Conservation (phyloP, 2,888 invertebrate species). For the Apeira syringaria region DNA sequence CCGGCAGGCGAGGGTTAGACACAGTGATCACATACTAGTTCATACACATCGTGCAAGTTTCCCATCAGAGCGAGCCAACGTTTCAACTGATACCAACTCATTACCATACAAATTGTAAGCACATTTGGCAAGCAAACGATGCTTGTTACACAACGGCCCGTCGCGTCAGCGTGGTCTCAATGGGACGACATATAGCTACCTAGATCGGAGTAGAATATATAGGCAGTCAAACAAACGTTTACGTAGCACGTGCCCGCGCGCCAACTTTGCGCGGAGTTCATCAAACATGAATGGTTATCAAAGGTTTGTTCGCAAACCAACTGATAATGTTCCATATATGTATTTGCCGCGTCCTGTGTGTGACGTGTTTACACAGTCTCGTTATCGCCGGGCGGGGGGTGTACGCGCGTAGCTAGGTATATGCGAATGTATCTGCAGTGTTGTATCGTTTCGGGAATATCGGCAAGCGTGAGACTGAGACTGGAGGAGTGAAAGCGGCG, state of each 20-base stretch:
- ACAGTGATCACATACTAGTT: no score
- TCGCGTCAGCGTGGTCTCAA: constrained; percentile 12
- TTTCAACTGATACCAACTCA: constrained; percentile 3
- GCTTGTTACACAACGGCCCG: constrained; percentile 21
- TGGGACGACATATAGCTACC: no score
- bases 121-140: constrained; percentile 20
- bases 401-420: no score
- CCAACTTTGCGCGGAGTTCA: constrained; percentile 34
- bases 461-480: constrained; percentile 16
- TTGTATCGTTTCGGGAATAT: constrained; percentile 5
- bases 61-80: not conserved
- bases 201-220: no score
- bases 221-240: constrained; percentile 22
- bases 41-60: not conserved
- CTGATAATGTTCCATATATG: constrained; percentile 21
- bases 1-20: no score
- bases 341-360: constrained; percentile 29
- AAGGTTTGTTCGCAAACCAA: constrained; percentile 33
- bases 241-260: not conserved
- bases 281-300: constrained; percentile 32
- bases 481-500: not conserved
- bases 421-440: not conserved
- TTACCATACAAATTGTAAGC: constrained; percentile 8
- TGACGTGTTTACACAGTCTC: constrained; percentile 13
- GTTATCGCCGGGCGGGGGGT: constrained; percentile 7